Evolutionary conservation across 2,888 invertebrate genomes (phyloP).

Genomic region (Pherbina coryleti): DNA sequence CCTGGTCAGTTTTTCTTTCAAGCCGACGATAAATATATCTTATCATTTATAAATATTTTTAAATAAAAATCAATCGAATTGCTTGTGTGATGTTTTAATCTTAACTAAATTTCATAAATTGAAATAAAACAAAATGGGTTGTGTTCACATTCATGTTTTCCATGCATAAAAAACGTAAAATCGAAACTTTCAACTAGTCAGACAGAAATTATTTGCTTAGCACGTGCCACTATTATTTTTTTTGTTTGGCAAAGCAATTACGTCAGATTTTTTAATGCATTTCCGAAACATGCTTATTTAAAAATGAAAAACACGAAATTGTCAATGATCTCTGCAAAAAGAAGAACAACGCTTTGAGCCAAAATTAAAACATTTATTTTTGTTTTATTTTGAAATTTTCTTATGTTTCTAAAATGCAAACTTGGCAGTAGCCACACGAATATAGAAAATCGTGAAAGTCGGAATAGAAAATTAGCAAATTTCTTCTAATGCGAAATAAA

Average conservation of each 20-base stretch:
- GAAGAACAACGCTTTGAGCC: background rate
- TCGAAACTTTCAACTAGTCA: too few species aligned
- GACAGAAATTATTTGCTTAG: too few species aligned
- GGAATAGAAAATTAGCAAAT: slow-evolving; percentile 34
- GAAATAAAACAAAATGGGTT: too few species aligned
- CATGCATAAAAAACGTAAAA: too few species aligned
- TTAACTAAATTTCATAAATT: too few species aligned
- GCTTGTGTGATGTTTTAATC: too few species aligned
- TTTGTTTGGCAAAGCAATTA: background rate
- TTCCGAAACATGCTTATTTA: background rate
- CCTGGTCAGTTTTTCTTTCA: too few species aligned
- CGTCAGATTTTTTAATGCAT: background rate
- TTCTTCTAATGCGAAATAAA: slow-evolving; percentile 35
- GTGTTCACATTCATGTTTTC: too few species aligned
- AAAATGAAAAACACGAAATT: background rate
- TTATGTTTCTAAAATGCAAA: background rate
- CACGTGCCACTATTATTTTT: background rate
- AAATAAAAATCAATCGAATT: too few species aligned
- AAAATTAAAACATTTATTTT: background rate
- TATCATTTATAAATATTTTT: too few species aligned
- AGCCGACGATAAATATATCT: too few species aligned
- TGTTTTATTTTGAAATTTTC: slow-evolving; percentile 3
- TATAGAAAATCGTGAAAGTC: background rate
- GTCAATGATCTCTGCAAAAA: background rate
- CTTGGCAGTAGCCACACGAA: background rate